These are phyloP conservation scores for Myrmophylax atrothorax DNA, from an alignment of 2,113 vertebrate genomes.

Conservation along the genomic window DNA sequence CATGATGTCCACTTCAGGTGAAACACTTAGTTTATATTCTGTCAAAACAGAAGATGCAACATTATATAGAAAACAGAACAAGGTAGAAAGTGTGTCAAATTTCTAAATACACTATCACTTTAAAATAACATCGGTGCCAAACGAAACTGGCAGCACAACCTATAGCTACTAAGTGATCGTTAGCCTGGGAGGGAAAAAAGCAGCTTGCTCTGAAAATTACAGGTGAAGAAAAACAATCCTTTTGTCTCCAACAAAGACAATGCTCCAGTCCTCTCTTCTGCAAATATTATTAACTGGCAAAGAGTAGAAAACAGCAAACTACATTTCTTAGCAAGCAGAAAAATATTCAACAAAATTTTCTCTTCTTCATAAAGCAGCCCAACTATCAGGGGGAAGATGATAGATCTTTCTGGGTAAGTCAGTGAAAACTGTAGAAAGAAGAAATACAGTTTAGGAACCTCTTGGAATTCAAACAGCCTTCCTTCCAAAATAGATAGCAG, in stretches of 20 bases:
- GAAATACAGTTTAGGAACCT: neutral
- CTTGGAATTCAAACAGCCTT: neutral
- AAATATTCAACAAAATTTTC: neutral
- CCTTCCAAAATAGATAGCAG: neutral
- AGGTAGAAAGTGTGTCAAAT: neutral
- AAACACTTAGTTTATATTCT: conserved; percentile 81
- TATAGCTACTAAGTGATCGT: neutral
- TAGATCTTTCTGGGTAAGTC: neutral
- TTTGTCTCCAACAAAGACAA: neutral
- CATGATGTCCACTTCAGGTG: conserved; percentile 85
- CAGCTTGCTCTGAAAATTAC: neutral
- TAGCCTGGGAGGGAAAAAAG: neutral
- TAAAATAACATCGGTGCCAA: neutral
- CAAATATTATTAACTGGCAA: neutral
- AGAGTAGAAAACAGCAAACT: neutral
- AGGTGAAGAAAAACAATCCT: neutral
- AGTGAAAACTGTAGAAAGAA: neutral
- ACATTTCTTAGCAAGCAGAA: neutral
- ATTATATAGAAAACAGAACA: neutral
- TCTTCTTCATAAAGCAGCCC: neutral
- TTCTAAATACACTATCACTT: neutral
- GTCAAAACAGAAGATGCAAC: neutral
- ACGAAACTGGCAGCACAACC: neutral
- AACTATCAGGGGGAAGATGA: neutral
- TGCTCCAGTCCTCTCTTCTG: neutral